A percentile compares a stretch with the other conserved stretches of the same genome.
Conservation (phyloP, 2,888 invertebrate species). For the Ariolimax columbianus region DNA sequence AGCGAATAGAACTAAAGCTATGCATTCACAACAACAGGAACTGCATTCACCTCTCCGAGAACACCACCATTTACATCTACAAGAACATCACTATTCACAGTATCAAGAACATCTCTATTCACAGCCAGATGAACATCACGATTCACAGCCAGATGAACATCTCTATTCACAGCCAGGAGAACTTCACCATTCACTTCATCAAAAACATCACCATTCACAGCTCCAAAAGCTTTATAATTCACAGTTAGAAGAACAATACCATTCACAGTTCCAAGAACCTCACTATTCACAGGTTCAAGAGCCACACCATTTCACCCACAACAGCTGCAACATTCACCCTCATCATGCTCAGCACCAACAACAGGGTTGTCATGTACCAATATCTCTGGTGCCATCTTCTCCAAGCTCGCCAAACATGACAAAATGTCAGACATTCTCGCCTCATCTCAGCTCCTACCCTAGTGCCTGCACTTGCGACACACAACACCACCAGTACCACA, state of each 20-base stretch:
- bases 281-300: neutral
- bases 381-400: neutral
- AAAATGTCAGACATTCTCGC: neutral
- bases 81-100: too few relatives aligned
- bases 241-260: neutral
- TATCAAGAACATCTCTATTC: too few relatives aligned
- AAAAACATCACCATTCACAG: too few relatives aligned
- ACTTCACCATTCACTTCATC: too few relatives aligned
- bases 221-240: too few relatives aligned
- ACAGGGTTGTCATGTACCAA: neutral
- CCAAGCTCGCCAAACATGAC: neutral
- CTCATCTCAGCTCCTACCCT: neutral
- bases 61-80: too few relatives aligned
- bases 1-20: neutral
- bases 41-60: too few relatives aligned
- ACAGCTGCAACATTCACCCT: neutral
- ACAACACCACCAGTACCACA: constrained; percentile 22
- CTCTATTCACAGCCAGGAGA: too few relatives aligned
- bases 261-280: constrained; percentile 8
- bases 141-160: too few relatives aligned
- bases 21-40: too few relatives aligned
- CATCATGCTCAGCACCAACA: neutral
- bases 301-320: neutral
- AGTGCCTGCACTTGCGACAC: constrained; percentile 6
- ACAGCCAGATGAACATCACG: too few relatives aligned